phyloP scores from a whole-genome alignment of 2,888 invertebrate species.

The Elysia crispata region DNA sequence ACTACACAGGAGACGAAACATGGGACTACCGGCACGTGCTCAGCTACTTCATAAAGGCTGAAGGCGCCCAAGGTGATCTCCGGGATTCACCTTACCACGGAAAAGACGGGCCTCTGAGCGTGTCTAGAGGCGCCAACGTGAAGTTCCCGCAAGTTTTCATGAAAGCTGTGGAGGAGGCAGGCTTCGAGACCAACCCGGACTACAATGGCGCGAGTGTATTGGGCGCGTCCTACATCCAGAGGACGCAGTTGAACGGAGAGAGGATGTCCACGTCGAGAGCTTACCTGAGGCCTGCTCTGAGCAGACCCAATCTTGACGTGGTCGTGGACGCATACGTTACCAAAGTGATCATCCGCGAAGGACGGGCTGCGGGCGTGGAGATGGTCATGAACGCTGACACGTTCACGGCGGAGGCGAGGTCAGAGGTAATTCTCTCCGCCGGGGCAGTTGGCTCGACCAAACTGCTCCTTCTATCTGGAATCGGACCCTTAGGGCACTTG shows the following conservation, averaged over 20 bases:
- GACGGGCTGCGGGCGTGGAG: slow-evolving; percentile 63
- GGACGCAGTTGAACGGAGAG: slow-evolving; percentile 62
- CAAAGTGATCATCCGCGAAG: slow-evolving; percentile 62
- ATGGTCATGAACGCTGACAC: slow-evolving; percentile 55
- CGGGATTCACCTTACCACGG: no score
- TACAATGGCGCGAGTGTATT: not conserved
- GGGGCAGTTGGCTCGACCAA: slow-evolving; percentile 74
- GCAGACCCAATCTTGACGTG: slow-evolving; percentile 61
- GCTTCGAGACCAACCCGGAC: not conserved
- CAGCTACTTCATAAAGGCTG: not conserved
- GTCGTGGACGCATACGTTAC: slow-evolving; percentile 54
- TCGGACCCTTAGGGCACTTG: slow-evolving; percentile 73
- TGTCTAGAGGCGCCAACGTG: no score
- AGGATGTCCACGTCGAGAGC: slow-evolving; percentile 69
- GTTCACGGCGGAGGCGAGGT: slow-evolving; percentile 54
- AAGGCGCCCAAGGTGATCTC: no score
- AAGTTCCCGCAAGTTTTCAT: not conserved
- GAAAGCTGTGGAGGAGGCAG: not conserved
- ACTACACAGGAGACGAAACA: slow-evolving; percentile 87
- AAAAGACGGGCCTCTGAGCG: no score
- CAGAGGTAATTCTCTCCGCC: slow-evolving; percentile 69
- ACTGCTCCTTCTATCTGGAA: slow-evolving; percentile 72
- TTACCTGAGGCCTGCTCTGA: slow-evolving; percentile 65
- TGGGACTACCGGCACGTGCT: slow-evolving; percentile 84
- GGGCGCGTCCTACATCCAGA: not conserved